Base-by-base conservation (phyloP, 2,888 invertebrate genomes). In the Erebia palarica region DNA sequence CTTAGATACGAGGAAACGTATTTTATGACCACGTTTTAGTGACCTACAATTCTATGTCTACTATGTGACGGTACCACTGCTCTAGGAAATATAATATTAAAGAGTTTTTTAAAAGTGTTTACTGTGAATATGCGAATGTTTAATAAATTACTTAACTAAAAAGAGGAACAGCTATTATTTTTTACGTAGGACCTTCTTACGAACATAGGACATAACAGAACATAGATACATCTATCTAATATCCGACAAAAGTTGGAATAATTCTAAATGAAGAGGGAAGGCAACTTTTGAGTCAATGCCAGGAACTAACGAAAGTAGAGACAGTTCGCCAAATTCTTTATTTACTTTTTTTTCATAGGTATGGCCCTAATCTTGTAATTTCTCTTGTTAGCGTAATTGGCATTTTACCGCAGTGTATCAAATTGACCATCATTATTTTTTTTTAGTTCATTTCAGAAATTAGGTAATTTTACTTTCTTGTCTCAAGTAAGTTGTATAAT, bases 251-350 rank as follows among this genome's bases (percentile, higher is more conserved):
- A 1, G 53, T 53, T 7, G 36, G 5, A 36, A 16, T 27, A 64
- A 51, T 55, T 55, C 36, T 42, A 55, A 65, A 16, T 53, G 16
- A 36, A 5, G 36, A 42, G 36, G 7, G n/a, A 53, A 58, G 51
- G 49, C 36, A 53, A 49, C 53, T 66, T 63, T 75, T 72, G 73
- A 73, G 60, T 64, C 44, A 65, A 66, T 73, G 73, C 71, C 75
- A 76, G 71, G 71, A 72, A 64, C 64, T 67, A 73, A 70, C 53
- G 58, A 70, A 73, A 68, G 70, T 70, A 67, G 60, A 72, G 65
- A 53, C 65, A 70, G 69, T 68, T 67, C 68, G 68, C 68, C 69
- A 69, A 74, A 71, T 70, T 68, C 58, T 71, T 61, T 65, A 68
- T 66, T 71, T 65, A 44, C 51, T 57, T 44, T 72, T 58, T 47